phyloP scores from a whole-genome alignment of 2,113 vertebrate species.

The Vicugna pacos region DNA sequence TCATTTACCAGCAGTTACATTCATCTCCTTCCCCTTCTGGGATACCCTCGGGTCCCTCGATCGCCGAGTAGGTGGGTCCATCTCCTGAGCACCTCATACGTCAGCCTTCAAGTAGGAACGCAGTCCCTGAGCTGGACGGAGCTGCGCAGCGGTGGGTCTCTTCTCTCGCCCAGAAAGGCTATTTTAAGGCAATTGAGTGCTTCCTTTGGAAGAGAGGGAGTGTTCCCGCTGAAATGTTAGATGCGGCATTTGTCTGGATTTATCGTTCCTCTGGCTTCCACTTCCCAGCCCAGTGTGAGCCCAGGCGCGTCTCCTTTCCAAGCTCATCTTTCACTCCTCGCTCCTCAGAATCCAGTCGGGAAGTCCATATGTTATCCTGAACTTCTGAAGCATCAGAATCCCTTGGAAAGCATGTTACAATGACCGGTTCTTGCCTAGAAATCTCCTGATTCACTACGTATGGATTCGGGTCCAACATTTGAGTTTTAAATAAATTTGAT shows the following conservation, averaged over 20 bases:
- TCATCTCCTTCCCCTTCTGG: background rate
- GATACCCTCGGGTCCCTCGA: background rate
- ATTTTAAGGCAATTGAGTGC: fast-evolving
- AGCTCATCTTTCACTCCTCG: background rate
- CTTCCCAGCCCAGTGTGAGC: background rate
- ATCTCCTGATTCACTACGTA: background rate
- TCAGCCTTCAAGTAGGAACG: fast-evolving
- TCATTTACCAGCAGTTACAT: fast-evolving
- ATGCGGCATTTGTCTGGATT: background rate
- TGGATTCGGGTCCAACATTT: background rate
- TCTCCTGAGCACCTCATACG: fast-evolving
- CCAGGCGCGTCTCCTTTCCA: background rate
- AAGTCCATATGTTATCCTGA: background rate
- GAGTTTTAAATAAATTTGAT: background rate
- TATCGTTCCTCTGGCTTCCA: background rate
- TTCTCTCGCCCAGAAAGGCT: background rate
- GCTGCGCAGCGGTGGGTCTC: background rate
- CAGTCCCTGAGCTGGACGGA: background rate
- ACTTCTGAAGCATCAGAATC: background rate
- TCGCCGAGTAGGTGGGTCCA: fast-evolving
- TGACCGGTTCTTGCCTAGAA: background rate
- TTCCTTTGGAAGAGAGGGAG: too few species aligned
- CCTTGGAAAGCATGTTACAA: background rate
- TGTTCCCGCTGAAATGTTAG: background rate
- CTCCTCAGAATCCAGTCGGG: background rate